Percentiles rank a stretch among this genome's conserved stretches.
Evolutionary conservation across 2,797 vertebrate species (phyloP).

Genomic region (Xiphorhynchus erythropygius): DNA sequence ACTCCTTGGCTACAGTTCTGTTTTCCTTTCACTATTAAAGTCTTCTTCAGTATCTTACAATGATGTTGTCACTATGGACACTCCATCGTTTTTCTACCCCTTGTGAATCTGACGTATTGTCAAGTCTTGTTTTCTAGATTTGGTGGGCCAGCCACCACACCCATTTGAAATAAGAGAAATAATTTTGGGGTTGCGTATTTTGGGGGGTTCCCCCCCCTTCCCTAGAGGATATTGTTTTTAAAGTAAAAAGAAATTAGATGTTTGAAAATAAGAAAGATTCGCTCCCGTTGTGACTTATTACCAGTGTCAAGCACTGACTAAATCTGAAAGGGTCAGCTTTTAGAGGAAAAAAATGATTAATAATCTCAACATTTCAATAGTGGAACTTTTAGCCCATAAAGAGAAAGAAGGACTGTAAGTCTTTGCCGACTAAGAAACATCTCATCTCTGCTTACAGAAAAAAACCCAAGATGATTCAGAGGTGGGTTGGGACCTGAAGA

Average conservation of each 20-base stretch:
- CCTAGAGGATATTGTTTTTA: background rate
- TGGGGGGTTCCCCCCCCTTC: rapidly evolving
- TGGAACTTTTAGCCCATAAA: conserved; percentile 20
- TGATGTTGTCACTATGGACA: background rate
- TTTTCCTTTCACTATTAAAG: background rate
- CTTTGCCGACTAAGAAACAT: conserved; percentile 22
- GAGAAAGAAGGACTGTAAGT: conserved; percentile 18
- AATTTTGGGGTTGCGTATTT: background rate
- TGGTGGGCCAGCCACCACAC: background rate
- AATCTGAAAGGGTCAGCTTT: conserved; percentile 4
- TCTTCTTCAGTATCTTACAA: background rate
- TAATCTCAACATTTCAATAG: background rate
- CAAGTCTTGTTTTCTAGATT: background rate
- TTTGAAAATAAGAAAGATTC: conserved; percentile 11
- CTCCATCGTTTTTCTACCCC: background rate
- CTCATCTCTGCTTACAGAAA: background rate
- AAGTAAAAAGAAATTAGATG: background rate
- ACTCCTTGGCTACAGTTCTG: background rate
- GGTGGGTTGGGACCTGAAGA: conserved; percentile 13
- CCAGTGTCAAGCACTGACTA: background rate
- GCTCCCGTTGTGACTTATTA: background rate
- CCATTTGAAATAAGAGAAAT: background rate
- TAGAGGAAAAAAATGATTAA: conserved; percentile 11
- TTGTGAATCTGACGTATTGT: background rate
- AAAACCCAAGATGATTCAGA: background rate